These are phyloP conservation scores for Drosophila kanekoi DNA, from an alignment of 2,888 invertebrate genomes.

Conservation along the genomic window DNA sequence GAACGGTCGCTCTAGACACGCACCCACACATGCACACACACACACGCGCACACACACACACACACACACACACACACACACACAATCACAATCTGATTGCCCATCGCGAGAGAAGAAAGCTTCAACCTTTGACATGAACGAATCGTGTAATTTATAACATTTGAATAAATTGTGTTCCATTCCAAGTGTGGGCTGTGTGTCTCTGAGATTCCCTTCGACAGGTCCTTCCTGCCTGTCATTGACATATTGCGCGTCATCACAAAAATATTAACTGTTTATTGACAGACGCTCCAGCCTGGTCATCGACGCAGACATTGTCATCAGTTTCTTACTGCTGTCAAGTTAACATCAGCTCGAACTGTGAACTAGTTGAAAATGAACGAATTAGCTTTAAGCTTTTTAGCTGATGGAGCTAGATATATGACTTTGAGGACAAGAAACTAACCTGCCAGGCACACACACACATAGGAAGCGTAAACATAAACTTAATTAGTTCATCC, in stretches of 20 bases:
- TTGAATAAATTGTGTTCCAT: conserved; percentile 46
- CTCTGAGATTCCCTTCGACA: background rate
- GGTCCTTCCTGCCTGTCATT: conserved; percentile 63
- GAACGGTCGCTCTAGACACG: conserved; percentile 26
- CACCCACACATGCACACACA: conserved; percentile 6
- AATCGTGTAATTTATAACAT: conserved; percentile 66
- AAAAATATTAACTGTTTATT: conserved; percentile 81
- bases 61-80: background rate
- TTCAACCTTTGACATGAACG: conserved; percentile 57
- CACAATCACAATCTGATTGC: conserved; percentile 37
- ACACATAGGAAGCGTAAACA: conserved; percentile 45
- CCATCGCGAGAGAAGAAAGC: conserved; percentile 23
- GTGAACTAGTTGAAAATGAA: conserved; percentile 41
- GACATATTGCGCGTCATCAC: conserved; percentile 82
- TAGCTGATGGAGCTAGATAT: no score
- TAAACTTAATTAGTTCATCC: conserved; percentile 58
- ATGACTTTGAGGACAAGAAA: background rate
- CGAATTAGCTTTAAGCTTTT: no score
- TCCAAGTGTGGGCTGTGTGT: conserved; percentile 16
- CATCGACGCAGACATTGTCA: conserved; percentile 34
- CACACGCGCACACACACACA: no score
- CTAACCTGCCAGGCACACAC: conserved; percentile 28
- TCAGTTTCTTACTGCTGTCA: conserved; percentile 36
- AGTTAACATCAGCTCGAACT: conserved; percentile 24
- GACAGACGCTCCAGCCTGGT: conserved; percentile 41